These are phyloP conservation scores for Gymnoscelis rufifasciata DNA, from an alignment of 2,888 invertebrate genomes.

Conservation along the genomic window DNA sequence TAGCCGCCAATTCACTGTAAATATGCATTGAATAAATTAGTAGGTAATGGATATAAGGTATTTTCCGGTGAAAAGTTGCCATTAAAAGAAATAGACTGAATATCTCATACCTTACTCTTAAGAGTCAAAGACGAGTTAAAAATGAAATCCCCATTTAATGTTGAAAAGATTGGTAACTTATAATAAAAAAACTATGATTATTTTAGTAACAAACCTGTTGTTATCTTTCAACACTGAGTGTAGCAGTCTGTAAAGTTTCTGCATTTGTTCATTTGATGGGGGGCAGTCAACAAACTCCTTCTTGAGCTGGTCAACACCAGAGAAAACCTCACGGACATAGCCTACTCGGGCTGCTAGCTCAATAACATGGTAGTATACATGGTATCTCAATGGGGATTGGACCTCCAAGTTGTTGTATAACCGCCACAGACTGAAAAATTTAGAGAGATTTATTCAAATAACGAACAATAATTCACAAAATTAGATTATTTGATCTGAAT, in stretches of 20 bases:
- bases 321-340: conserved; percentile 89
- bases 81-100: too few relatives aligned
- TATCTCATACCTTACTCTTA: too few relatives aligned
- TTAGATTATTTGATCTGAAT: neutral
- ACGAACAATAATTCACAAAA: too few relatives aligned
- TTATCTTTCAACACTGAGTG: conserved; percentile 94
- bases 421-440: conserved; percentile 86
- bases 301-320: conserved; percentile 89
- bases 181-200: neutral
- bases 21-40: neutral
- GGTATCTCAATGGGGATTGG: conserved; percentile 90
- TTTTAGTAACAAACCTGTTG: conserved; percentile 81
- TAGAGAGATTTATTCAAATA: too few relatives aligned
- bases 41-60: too few relatives aligned
- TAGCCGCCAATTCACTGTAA: conserved; percentile 91
- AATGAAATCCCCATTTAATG: too few relatives aligned
- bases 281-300: conserved; percentile 88
- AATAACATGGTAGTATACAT: conserved; percentile 94
- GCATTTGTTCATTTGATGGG: conserved; percentile 93
- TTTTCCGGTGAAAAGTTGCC: too few relatives aligned
- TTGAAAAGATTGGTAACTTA: too few relatives aligned
- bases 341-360: conserved; percentile 93
- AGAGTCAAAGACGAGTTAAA: too few relatives aligned
- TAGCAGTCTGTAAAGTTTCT: conserved; percentile 91
- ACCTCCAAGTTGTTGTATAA: conserved; percentile 94